Percentiles rank a stretch among this genome's conserved stretches.
Evolutionary conservation across 2,888 invertebrate species (phyloP).

Genomic region (Agrypnus murinus): DNA sequence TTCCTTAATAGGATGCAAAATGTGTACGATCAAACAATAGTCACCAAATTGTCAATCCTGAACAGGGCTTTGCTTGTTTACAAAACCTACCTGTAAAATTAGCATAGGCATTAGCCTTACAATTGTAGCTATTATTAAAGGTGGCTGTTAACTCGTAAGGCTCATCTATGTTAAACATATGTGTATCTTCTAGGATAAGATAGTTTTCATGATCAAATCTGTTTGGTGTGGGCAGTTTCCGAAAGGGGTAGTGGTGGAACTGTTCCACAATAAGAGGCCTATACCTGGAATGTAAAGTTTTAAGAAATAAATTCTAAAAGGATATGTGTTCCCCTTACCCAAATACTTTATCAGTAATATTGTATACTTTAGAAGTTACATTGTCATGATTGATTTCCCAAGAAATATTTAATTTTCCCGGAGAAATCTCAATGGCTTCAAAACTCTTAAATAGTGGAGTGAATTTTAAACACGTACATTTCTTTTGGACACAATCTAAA

Average conservation of each 20-base stretch:
- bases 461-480: slow-evolving; percentile 38
- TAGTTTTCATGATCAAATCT: background rate
- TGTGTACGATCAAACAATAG: too few species aligned
- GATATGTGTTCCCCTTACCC: slow-evolving; percentile 44
- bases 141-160: slow-evolving; percentile 38
- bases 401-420: slow-evolving; percentile 37
- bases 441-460: slow-evolving; percentile 34
- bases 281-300: background rate
- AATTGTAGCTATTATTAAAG: slow-evolving; percentile 47
- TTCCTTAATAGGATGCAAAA: too few species aligned
- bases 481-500: slow-evolving; percentile 46
- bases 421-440: slow-evolving; percentile 20
- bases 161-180: slow-evolving; percentile 12
- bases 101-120: slow-evolving; percentile 31
- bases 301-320: background rate
- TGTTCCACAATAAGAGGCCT: background rate
- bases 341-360: slow-evolving; percentile 36
- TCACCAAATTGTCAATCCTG: too few species aligned
- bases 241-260: background rate
- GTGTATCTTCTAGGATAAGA: slow-evolving; percentile 10
- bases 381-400: slow-evolving; percentile 35
- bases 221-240: background rate
- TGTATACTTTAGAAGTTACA: slow-evolving; percentile 7
- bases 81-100: slow-evolving; percentile 35
- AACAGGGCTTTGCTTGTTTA: background rate